phyloP scores from a whole-genome alignment of 1,140 invertebrate genomes.

The Lasioglossum albipes region DNA sequence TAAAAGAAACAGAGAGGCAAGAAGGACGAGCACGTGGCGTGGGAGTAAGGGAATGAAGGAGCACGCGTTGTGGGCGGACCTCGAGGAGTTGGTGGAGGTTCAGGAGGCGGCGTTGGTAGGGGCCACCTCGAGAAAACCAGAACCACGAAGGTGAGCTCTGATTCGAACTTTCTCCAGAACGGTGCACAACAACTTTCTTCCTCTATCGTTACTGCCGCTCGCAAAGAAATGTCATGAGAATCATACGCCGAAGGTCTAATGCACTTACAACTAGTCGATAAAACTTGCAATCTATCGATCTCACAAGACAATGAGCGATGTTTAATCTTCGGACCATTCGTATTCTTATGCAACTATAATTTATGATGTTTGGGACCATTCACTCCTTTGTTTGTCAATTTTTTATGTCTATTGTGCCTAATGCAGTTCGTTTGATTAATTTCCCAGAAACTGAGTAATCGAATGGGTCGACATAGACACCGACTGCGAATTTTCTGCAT shows the following conservation, averaged over 20 bases:
- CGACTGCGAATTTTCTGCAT: no score
- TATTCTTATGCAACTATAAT: no score
- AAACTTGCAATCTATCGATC: no score
- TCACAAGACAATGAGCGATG: no score
- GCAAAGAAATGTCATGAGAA: neutral
- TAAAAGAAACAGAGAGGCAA: constrained; percentile 43
- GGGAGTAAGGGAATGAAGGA: constrained; percentile 66
- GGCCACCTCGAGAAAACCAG: constrained; percentile 67
- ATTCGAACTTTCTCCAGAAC: constrained; percentile 34
- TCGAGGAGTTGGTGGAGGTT: constrained; percentile 76
- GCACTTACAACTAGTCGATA: neutral
- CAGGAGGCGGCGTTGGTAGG: constrained; percentile 75
- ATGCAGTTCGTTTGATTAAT: no score
- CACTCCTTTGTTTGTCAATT: no score
- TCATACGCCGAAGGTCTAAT: neutral
- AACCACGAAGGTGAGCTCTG: constrained; percentile 54
- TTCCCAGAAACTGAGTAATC: no score
- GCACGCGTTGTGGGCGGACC: constrained; percentile 78
- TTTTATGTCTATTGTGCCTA: no score
- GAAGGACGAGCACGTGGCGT: constrained; percentile 67
- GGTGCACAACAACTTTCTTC: constrained; percentile 13
- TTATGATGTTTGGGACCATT: no score
- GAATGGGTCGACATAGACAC: no score
- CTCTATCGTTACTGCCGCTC: neutral
- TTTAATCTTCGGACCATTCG: no score